Conservation (phyloP, 2,888 invertebrate genomes). For the Koerneria pararmatus region DNA sequence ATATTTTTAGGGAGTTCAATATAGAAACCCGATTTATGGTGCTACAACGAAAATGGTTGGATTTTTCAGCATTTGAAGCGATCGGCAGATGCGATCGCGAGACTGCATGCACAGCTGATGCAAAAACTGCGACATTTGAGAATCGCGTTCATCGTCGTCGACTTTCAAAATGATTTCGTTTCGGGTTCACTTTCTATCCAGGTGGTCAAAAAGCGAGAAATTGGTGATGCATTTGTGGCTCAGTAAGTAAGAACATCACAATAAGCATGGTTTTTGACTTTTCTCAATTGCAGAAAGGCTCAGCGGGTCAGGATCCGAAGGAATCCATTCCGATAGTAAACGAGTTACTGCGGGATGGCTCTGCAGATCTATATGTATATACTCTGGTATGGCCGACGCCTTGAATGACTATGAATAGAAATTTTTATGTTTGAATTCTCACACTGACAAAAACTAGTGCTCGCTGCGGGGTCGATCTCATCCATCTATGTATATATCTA, state of each 20-base stretch:
- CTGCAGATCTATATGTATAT: constrained; percentile 65
- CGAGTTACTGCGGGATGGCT: constrained; percentile 32
- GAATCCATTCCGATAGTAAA: constrained; percentile 50
- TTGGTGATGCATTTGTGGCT: not conserved
- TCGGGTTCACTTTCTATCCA: constrained; percentile 86
- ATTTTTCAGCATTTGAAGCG: no score
- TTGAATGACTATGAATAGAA: no score
- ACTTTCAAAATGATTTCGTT: constrained; percentile 97
- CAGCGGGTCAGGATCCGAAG: constrained; percentile 49
- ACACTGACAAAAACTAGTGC: not conserved
- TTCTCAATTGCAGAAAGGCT: constrained; percentile 41
- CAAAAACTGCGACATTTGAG: constrained; percentile 30
- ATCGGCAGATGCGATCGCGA: no score
- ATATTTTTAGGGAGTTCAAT: no score
- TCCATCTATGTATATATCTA: not conserved
- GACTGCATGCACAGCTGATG: constrained; percentile 8
- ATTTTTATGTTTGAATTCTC: not conserved
- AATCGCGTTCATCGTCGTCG: constrained; percentile 80
- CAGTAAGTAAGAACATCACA: no score
- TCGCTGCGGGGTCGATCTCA: no score
- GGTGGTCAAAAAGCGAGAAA: constrained; percentile 26
- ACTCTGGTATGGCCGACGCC: constrained; percentile 68
- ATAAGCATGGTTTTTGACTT: no score
- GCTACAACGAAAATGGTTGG: no score
- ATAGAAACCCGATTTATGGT: no score